Percentiles rank a stretch among this genome's conserved stretches.
These are phyloP conservation scores for Struthio camelus DNA, from an alignment of 2,113 vertebrate genomes.

Conservation along the genomic window DNA sequence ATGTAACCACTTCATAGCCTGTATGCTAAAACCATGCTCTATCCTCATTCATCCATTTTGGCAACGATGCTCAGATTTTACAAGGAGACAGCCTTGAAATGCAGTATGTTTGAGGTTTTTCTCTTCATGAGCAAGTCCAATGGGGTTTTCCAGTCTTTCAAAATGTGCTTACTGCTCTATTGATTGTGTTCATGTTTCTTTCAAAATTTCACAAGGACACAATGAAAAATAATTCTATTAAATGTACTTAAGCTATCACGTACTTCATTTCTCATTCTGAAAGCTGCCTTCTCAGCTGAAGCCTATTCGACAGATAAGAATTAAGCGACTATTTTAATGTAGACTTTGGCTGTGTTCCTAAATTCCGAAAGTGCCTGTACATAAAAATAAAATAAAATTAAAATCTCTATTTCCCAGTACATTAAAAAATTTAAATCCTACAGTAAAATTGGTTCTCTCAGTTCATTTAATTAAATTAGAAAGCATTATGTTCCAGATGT, in stretches of 20 bases:
- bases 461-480: conserved; percentile 58
- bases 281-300: conserved; percentile 64
- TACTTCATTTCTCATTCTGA: conserved; percentile 47
- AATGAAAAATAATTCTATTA: conserved; percentile 34
- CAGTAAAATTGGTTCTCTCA: neutral
- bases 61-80: neutral
- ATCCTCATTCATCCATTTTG: neutral
- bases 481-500: neutral
- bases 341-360: conserved; percentile 50
- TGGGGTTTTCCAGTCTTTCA: conserved; percentile 29
- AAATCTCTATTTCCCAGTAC: conserved; percentile 6
- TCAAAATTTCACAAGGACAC: conserved; percentile 55
- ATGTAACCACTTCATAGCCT: neutral
- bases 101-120: neutral
- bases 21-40: neutral
- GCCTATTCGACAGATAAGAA: conserved; percentile 52
- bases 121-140: neutral
- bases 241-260: conserved; percentile 28
- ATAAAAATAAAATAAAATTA: conserved; percentile 64
- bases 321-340: conserved; percentile 61
- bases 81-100: neutral
- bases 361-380: conserved; percentile 46
- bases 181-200: conserved; percentile 27
- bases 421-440: conserved; percentile 46
- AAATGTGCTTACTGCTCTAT: conserved; percentile 1